Evolutionary conservation across 1,140 invertebrate species (phyloP).

Genomic region (Drosophila repletoides): DNA sequence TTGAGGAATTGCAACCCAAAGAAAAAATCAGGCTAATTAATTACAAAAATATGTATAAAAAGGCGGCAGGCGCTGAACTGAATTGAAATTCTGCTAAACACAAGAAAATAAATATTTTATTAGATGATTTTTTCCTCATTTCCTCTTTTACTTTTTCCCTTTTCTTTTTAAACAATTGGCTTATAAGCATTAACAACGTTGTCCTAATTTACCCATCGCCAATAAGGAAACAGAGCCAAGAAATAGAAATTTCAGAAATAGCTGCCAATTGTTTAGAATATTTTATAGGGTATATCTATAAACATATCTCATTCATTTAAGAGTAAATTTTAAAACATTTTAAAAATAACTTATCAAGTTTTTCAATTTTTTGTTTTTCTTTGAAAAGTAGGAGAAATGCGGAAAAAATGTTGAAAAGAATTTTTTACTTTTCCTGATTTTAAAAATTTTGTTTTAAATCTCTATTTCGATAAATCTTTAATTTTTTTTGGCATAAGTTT

Average conservation of each 20-base stretch:
- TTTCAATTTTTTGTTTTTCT: too few relatives aligned
- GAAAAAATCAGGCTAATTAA: conserved; percentile 1
- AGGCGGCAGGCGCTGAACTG: not conserved
- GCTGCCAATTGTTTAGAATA: not conserved
- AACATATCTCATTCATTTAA: too few relatives aligned
- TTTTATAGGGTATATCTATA: too few relatives aligned
- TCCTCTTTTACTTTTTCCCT: not conserved
- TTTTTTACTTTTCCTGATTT: not conserved
- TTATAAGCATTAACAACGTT: conserved; percentile 25
- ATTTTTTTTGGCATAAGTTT: too few relatives aligned
- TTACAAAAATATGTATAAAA: conserved; percentile 7
- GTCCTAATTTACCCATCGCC: conserved; percentile 25
- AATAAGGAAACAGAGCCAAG: not conserved
- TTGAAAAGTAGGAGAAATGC: too few relatives aligned
- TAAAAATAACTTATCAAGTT: not conserved
- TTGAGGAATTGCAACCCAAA: not conserved
- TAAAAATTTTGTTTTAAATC: not conserved
- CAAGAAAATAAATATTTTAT: not conserved
- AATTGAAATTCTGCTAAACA: not conserved
- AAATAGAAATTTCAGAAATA: too few relatives aligned
- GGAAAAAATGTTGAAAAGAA: too few relatives aligned
- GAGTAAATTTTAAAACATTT: too few relatives aligned
- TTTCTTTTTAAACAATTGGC: conserved; percentile 3
- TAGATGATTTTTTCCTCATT: too few relatives aligned
- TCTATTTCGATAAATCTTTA: not conserved